Conservation (phyloP, 2,888 invertebrate genomes). For the Stictocephala bisonia region DNA sequence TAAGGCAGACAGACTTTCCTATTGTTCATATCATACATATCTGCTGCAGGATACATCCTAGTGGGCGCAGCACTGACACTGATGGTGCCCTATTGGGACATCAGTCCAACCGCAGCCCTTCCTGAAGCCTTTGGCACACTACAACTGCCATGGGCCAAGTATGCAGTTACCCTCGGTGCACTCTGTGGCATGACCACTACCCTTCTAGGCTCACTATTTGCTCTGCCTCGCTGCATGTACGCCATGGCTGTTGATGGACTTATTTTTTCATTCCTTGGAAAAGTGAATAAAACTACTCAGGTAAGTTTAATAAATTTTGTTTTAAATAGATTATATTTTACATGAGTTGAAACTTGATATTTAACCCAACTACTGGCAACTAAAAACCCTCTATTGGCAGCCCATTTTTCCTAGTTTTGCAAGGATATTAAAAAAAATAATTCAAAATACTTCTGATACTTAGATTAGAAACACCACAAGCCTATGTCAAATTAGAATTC, state of each 20-base stretch:
- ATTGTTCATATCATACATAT: no score
- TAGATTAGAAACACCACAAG: no score
- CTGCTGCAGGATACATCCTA: slow-evolving; percentile 74
- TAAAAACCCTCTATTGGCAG: no score
- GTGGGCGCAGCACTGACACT: slow-evolving; percentile 86
- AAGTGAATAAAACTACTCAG: slow-evolving; percentile 82
- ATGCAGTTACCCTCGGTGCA: slow-evolving; percentile 83
- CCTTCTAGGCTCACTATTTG: slow-evolving; percentile 85
- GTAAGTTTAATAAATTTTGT: no score
- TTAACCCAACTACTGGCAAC: no score
- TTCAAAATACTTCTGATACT: no score
- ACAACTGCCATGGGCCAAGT: slow-evolving; percentile 86
- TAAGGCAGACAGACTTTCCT: no score
- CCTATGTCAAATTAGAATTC: no score
- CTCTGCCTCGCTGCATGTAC: slow-evolving; percentile 87
- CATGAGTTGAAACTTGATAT: no score
- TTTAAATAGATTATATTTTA: no score
- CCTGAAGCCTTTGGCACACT: slow-evolving; percentile 83
- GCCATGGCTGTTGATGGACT: slow-evolving; percentile 93
- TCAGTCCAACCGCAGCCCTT: slow-evolving; percentile 81
- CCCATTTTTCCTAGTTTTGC: no score
- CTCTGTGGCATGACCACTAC: slow-evolving; percentile 94
- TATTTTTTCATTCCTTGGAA: slow-evolving; percentile 82
- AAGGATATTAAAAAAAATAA: no score
- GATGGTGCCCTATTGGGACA: slow-evolving; percentile 80